These are phyloP conservation scores for Coremacera marginata DNA, from an alignment of 2,888 invertebrate genomes.

Conservation along the genomic window DNA sequence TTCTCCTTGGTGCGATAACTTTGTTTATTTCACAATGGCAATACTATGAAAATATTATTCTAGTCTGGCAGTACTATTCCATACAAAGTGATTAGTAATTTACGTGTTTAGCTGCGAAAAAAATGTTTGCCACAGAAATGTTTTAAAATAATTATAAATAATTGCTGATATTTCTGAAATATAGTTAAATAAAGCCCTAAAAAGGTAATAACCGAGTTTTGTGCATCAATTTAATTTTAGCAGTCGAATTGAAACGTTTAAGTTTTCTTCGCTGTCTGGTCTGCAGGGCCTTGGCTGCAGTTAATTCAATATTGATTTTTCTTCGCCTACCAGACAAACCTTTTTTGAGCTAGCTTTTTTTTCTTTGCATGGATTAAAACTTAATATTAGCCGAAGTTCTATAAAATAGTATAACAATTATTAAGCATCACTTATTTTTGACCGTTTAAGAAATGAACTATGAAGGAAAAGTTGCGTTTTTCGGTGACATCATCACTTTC, in stretches of 20 bases:
- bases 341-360: not conserved
- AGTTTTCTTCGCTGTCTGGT: not conserved
- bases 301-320: constrained; percentile 9
- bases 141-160: constrained; percentile 11
- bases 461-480: constrained; percentile 36
- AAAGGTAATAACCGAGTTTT: too few relatives aligned
- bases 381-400: not conserved
- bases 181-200: not conserved
- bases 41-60: not conserved
- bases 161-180: not conserved
- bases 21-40: not conserved
- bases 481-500: constrained; percentile 56
- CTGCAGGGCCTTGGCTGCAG: not conserved
- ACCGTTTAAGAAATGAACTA: not conserved
- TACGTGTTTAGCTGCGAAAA: not conserved
- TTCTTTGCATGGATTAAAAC: not conserved
- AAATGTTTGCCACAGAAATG: not conserved
- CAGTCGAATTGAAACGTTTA: too few relatives aligned
- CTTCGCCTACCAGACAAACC: not conserved
- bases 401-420: not conserved
- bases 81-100: not conserved
- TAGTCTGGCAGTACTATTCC: not conserved
- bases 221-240: too few relatives aligned
- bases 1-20: too few relatives aligned
- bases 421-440: not conserved